Conservation (phyloP, 2,797 vertebrate species). For the Sardinella longiceps region DNA sequence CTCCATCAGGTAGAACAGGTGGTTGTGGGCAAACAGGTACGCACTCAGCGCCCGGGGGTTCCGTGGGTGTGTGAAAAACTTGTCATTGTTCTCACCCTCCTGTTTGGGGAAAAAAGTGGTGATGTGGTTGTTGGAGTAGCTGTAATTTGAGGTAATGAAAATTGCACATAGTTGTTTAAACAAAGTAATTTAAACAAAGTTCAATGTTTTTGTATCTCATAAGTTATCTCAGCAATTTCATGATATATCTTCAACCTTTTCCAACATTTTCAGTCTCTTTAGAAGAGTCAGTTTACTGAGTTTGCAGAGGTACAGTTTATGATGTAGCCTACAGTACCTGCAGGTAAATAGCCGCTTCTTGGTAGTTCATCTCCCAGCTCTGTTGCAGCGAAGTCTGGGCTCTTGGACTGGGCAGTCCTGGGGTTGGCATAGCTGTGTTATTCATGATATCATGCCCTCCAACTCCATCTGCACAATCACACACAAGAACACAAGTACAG, state of each 20-base stretch:
- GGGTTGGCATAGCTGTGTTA: conserved; percentile 72
- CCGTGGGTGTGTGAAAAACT: conserved; percentile 96
- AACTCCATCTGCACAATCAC: conserved; percentile 79
- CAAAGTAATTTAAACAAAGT: too few relatives aligned
- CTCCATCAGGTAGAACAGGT: conserved; percentile 97
- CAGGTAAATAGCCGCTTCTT: conserved; percentile 97
- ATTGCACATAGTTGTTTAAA: too few relatives aligned
- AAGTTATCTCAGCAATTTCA: background rate
- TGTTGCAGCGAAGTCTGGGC: conserved; percentile 75
- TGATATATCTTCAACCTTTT: too few relatives aligned
- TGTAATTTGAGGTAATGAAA: too few relatives aligned
- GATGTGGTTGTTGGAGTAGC: background rate
- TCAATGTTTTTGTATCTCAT: background rate
- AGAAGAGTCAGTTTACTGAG: background rate
- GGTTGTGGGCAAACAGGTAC: conserved; percentile 96
- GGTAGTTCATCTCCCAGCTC: conserved; percentile 97
- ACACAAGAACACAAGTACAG: background rate
- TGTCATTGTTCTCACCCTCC: conserved; percentile 98
- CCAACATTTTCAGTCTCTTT: too few relatives aligned
- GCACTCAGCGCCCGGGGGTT: conserved; percentile 89
- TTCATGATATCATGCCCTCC: conserved; percentile 77
- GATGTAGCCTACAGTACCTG: conserved; percentile 79
- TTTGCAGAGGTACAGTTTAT: background rate
- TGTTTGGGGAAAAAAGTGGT: conserved; percentile 53
- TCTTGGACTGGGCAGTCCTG: conserved; percentile 72